Evolutionary conservation across 2,113 vertebrate genomes (phyloP).

Genomic region (Anguilla rostrata): DNA sequence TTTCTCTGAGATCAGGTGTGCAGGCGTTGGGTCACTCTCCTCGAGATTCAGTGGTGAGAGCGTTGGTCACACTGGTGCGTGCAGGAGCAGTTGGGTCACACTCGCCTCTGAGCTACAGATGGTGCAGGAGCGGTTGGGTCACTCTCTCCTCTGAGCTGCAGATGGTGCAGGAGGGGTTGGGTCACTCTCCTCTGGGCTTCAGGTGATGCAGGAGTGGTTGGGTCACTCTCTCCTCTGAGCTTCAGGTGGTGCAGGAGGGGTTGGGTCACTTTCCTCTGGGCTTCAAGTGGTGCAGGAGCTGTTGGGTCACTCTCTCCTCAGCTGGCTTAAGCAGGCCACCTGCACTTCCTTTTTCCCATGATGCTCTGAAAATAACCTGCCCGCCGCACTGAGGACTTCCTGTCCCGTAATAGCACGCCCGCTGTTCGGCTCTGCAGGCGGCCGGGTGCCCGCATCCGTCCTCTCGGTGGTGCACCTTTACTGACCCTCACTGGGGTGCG

Average conservation of each 20-base stretch:
- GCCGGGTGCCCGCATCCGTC: background rate
- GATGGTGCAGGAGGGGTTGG: too few relatives aligned
- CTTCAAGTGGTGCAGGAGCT: background rate
- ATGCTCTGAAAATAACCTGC: constrained; percentile 3
- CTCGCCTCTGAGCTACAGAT: background rate
- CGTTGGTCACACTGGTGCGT: too few relatives aligned
- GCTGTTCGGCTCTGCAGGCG: background rate
- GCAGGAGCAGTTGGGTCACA: too few relatives aligned
- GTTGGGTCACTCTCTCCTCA: background rate
- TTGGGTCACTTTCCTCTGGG: background rate
- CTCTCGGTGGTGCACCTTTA: background rate
- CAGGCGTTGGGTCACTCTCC: too few relatives aligned
- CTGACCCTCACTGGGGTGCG: too few relatives aligned
- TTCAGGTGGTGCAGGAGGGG: too few relatives aligned
- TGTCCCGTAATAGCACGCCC: background rate
- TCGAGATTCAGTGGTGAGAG: too few relatives aligned
- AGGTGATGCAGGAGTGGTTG: too few relatives aligned
- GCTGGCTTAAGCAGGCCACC: background rate
- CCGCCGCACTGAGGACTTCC: background rate
- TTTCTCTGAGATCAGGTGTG: background rate
- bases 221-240: too few relatives aligned
- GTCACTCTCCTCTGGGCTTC: background rate
- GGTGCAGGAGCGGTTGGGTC: background rate
- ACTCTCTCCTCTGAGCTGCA: background rate
- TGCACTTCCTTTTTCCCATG: background rate